phyloP scores from a whole-genome alignment of 2,797 vertebrate genomes.

The Salarias fasciatus region DNA sequence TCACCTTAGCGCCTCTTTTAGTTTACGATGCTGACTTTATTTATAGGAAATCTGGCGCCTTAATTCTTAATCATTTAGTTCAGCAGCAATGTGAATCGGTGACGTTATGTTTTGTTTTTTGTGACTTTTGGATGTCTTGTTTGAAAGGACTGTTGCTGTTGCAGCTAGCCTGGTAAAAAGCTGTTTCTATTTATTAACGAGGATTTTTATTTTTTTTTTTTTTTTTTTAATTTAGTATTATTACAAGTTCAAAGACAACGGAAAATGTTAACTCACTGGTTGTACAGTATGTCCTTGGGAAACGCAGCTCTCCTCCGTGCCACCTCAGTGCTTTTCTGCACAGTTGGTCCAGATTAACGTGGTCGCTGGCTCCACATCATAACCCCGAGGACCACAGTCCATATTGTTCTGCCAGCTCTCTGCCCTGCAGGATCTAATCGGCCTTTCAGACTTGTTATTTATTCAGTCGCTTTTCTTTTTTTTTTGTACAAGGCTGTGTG shows the following conservation, averaged over 20 bases:
- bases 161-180: slow-evolving; percentile 42
- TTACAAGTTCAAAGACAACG: too few species aligned
- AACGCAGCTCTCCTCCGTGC: slow-evolving; percentile 3
- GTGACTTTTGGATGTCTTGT: not conserved
- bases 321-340: slow-evolving; percentile 10
- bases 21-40: slow-evolving; percentile 18
- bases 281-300: slow-evolving; percentile 15
- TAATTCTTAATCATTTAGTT: not conserved
- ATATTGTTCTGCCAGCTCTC: slow-evolving; percentile 16
- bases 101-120: slow-evolving; percentile 19
- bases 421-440: slow-evolving; percentile 11
- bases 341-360: slow-evolving; percentile 28
- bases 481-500: too few species aligned
- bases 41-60: slow-evolving; percentile 15
- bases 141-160: slow-evolving; percentile 29
- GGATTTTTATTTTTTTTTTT: not conserved
- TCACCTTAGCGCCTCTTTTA: slow-evolving; percentile 8
- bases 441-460: slow-evolving; percentile 10
- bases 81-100: not conserved
- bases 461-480: too few species aligned
- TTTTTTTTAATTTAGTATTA: slow-evolving; percentile 21
- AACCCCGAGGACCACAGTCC: slow-evolving; percentile 33
- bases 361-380: slow-evolving; percentile 21
- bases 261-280: slow-evolving; percentile 13
- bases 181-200: slow-evolving; percentile 45